A percentile compares a stretch with the other conserved stretches of the same genome.
Evolutionary conservation across 2,113 vertebrate genomes (phyloP).

Genomic region (Irena cyanogastra): DNA sequence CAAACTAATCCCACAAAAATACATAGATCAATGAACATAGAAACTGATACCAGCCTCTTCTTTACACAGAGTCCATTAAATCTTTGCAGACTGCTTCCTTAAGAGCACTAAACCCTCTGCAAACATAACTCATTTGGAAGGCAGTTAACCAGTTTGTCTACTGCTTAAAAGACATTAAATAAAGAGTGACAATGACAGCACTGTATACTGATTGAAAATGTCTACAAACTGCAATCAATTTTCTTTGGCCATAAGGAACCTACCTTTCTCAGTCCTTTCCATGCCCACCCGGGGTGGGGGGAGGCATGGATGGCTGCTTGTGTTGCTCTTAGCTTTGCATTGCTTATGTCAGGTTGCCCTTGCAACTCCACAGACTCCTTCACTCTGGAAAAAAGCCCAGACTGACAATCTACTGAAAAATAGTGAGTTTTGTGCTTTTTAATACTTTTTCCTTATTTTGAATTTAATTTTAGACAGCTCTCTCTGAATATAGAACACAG

Average conservation of each 20-base stretch:
- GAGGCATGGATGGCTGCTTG: not conserved
- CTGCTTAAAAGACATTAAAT: not conserved
- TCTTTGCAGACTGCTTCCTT: not conserved
- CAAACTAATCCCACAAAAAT: not conserved
- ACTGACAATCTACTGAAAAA: not conserved
- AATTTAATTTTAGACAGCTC: not conserved
- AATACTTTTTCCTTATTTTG: not conserved
- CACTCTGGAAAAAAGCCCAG: not conserved
- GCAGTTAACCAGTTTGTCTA: not conserved
- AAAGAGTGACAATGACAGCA: not conserved
- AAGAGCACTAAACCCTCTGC: not conserved
- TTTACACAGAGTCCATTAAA: not conserved
- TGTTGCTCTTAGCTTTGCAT: not conserved
- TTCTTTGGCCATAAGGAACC: not conserved
- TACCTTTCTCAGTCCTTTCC: not conserved
- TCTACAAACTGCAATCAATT: not conserved
- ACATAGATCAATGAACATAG: not conserved
- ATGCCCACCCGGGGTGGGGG: accelerated
- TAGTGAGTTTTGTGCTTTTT: not conserved
- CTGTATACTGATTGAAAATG: not conserved
- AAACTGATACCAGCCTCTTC: not conserved
- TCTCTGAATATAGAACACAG: not conserved
- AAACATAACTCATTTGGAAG: not conserved
- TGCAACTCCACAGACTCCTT: not conserved
- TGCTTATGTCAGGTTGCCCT: not conserved